These are phyloP conservation scores for Lithophane ornitopus DNA, from an alignment of 2,888 invertebrate species.

Conservation along the genomic window DNA sequence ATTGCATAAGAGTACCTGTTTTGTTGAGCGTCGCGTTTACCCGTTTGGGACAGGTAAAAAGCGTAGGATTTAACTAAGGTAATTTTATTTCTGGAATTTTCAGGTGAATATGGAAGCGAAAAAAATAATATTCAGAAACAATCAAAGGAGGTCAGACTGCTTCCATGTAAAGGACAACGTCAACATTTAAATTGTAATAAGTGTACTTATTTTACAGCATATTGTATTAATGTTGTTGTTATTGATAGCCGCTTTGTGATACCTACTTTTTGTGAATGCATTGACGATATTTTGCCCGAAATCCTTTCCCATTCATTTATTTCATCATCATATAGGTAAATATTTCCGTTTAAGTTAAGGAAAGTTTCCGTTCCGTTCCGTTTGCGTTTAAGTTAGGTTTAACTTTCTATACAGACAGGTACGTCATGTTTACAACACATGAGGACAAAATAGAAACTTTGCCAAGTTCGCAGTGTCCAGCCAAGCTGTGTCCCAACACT, in stretches of 20 bases:
- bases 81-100: constrained; percentile 21
- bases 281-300: not conserved
- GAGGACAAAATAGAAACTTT: constrained; percentile 9
- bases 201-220: not conserved
- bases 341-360: not conserved
- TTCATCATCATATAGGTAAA: not conserved
- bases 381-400: not conserved
- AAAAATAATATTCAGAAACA: not conserved
- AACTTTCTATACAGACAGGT: not conserved
- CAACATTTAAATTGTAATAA: not conserved
- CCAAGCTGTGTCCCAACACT: constrained; percentile 31
- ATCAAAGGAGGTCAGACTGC: not conserved
- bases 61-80: not conserved
- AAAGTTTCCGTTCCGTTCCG: too few relatives aligned
- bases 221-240: not conserved
- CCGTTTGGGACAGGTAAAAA: constrained; percentile 29
- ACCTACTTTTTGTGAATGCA: not conserved
- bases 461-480: constrained; percentile 24
- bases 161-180: not conserved
- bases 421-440: constrained; percentile 2
- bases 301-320: not conserved
- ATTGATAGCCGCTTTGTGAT: not conserved
- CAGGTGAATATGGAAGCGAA: not conserved
- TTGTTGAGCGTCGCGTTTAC: constrained; percentile 45
- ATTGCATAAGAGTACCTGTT: constrained; percentile 69